A percentile compares a stretch with the other conserved stretches of the same genome.
phyloP scores from a whole-genome alignment of 2,888 invertebrate species.

The Platycheirus rosarum region DNA sequence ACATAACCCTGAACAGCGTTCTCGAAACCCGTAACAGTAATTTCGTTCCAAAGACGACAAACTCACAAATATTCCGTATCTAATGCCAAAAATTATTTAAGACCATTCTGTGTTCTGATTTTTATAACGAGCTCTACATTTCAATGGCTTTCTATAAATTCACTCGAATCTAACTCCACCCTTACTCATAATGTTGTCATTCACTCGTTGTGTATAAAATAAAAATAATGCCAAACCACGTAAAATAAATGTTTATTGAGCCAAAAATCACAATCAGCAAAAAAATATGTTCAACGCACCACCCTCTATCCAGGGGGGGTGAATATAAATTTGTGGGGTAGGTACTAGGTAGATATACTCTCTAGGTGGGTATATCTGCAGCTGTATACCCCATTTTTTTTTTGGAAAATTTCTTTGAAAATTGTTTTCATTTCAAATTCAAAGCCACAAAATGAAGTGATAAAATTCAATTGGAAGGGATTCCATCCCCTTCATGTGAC shows the following conservation, averaged over 20 bases:
- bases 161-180: constrained; percentile 5
- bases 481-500: constrained; percentile 43
- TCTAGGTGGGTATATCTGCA: too few relatives aligned
- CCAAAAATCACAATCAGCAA: constrained; percentile 62
- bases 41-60: constrained; percentile 8
- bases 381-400: constrained; percentile 4
- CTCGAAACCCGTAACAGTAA: constrained; percentile 32
- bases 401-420: constrained; percentile 43
- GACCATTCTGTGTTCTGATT: constrained; percentile 60
- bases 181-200: background rate
- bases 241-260: constrained; percentile 70
- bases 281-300: constrained; percentile 44
- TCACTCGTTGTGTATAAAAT: background rate
- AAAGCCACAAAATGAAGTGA: constrained; percentile 74
- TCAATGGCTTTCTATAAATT: constrained; percentile 40
- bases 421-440: constrained; percentile 72
- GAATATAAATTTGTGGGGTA: constrained; percentile 52
- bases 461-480: constrained; percentile 63
- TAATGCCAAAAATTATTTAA: constrained; percentile 54
- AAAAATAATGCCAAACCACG: constrained; percentile 49
- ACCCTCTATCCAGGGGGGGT: constrained; percentile 14
- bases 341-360: background rate
- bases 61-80: constrained; percentile 6
- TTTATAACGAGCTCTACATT: constrained; percentile 61
- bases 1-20: too few relatives aligned